These are phyloP conservation scores for Takifugu flavidus DNA, from an alignment of 2,113 vertebrate genomes.

Conservation along the genomic window DNA sequence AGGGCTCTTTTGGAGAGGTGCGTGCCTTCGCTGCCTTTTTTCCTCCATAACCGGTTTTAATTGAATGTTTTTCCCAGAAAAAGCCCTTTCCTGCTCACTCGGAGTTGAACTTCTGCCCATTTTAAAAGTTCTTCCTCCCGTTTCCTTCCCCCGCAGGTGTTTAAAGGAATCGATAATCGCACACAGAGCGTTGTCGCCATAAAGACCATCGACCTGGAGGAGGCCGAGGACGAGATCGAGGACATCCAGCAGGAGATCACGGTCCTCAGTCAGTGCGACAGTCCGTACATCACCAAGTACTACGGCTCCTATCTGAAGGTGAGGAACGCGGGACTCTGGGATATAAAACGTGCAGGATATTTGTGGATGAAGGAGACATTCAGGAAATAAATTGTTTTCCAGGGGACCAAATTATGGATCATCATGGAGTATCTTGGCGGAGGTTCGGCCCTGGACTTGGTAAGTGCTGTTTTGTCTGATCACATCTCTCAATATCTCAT, in stretches of 20 bases:
- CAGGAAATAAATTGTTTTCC: conserved; percentile 1
- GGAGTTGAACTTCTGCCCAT: not conserved
- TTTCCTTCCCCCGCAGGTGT: conserved; percentile 46
- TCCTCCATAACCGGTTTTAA: not conserved
- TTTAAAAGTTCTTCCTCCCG: not conserved
- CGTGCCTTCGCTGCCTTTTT: not conserved
- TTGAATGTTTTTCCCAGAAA: too few relatives aligned
- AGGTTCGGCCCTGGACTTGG: conserved; percentile 69
- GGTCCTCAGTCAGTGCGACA: conserved; percentile 92
- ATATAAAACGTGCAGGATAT: too few relatives aligned
- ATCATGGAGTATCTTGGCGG: conserved; percentile 73
- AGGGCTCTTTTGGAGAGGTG: conserved; percentile 93
- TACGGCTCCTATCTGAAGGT: conserved; percentile 94
- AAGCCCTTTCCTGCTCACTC: not conserved
- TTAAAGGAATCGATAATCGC: conserved; percentile 91
- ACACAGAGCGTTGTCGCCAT: conserved; percentile 90
- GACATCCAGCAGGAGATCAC: conserved; percentile 97
- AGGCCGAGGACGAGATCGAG: conserved; percentile 94
- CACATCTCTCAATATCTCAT: too few relatives aligned
- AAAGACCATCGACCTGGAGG: conserved; percentile 93
- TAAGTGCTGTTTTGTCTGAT: conserved; percentile 27
- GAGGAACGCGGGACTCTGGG: not conserved
- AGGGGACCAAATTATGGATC: conserved; percentile 73
- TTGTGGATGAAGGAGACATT: too few relatives aligned
- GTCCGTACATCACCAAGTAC: conserved; percentile 92